Conservation (phyloP, 2,113 vertebrate species). For the Empidonax alnorum region DNA sequence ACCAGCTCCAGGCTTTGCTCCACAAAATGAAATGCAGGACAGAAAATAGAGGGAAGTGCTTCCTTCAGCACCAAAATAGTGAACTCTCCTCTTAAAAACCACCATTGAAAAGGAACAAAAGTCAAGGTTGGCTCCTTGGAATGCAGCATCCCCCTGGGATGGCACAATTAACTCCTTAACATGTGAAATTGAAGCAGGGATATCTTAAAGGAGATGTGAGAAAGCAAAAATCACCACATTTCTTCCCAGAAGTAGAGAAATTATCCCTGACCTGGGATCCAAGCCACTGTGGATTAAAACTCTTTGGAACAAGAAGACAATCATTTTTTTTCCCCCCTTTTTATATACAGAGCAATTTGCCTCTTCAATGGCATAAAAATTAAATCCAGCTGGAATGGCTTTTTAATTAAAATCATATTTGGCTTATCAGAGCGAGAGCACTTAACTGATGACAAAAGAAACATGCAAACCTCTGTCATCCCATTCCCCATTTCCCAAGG, state of each 20-base stretch:
- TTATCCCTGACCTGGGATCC: not conserved
- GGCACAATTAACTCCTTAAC: not conserved
- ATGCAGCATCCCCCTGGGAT: not conserved
- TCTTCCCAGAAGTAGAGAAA: not conserved
- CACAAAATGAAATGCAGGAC: not conserved
- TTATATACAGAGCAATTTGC: slow-evolving; percentile 1
- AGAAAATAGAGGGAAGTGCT: not conserved
- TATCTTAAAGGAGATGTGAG: not conserved
- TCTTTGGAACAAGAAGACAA: not conserved
- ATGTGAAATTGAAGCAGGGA: not conserved
- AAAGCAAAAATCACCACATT: not conserved
- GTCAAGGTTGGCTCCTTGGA: not conserved
- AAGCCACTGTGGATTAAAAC: not conserved
- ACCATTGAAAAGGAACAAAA: not conserved
- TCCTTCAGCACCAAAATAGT: not conserved
- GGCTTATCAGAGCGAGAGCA: slow-evolving; percentile 30
- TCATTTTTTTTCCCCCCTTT: not conserved
- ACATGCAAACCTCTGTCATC: not conserved
- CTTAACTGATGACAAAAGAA: slow-evolving; percentile 27
- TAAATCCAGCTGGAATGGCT: slow-evolving; percentile 47
- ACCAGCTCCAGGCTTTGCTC: not conserved
- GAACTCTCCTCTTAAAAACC: not conserved
- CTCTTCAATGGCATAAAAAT: not conserved
- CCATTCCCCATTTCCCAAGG: not conserved
- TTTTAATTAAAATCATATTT: slow-evolving; percentile 61